Percentiles rank a stretch among this genome's conserved stretches.
phyloP scores from a whole-genome alignment of 2,888 invertebrate genomes.

The Dryobotodes eremita region DNA sequence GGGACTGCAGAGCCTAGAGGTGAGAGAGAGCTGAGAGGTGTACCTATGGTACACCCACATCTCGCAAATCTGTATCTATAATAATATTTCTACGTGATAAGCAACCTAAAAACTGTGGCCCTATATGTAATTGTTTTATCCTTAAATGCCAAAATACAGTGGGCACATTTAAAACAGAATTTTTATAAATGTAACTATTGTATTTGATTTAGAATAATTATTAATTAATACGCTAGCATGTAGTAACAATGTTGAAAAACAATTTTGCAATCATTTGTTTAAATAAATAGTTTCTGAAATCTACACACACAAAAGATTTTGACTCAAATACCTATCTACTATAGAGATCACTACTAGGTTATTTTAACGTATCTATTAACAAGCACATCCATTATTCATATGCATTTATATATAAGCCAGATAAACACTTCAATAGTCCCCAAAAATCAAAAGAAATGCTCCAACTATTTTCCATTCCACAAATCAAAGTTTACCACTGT shows the following conservation, averaged over 20 bases:
- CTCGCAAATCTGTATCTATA: too few species aligned
- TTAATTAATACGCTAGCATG: background rate
- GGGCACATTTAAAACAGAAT: too few species aligned
- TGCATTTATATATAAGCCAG: background rate
- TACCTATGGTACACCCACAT: too few species aligned
- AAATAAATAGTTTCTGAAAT: background rate
- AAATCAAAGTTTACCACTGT: constrained; percentile 18
- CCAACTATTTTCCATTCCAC: background rate
- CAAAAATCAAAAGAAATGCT: background rate
- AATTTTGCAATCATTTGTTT: background rate
- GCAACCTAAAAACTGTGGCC: too few species aligned
- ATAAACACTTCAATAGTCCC: background rate
- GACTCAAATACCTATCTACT: background rate
- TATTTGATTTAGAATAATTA: background rate
- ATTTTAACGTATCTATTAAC: background rate
- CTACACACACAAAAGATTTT: background rate
- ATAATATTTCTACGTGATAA: too few species aligned
- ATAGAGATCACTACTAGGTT: background rate
- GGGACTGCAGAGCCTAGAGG: too few species aligned
- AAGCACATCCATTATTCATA: background rate
- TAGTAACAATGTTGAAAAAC: background rate
- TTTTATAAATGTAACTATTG: too few species aligned
- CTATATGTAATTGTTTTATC: too few species aligned
- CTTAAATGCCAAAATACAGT: too few species aligned
- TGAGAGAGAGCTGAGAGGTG: too few species aligned